Evolutionary conservation across 2,888 invertebrate genomes (phyloP), one percentile per base, ranked within the genome.

Genomic region (Caenorhabditis uteleia): DNA sequence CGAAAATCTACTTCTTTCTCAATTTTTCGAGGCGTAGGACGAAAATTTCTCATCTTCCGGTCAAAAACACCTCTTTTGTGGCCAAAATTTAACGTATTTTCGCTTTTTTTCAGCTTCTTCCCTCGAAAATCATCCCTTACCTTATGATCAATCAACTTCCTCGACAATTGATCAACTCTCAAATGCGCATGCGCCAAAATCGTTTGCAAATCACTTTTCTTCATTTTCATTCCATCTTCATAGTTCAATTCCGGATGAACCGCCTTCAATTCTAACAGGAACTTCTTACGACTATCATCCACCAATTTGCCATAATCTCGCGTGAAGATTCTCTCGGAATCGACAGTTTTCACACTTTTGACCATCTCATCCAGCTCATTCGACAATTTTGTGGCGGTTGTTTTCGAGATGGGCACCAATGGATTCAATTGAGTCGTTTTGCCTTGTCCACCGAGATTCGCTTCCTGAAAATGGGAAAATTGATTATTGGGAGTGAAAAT

Each of bases 181-280:
- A 89, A 87, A 79, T 90, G 91, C 42, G 91, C 90, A 79, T 91
- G 90, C 38, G 90, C 86, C 21, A 92, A 88, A 79, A 92, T 89
- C 27, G 91, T 85, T 84, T 91, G 91, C 74, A 91, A 85, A 70
- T 91, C 89, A 6, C 88, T 87, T 40, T 64, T 61, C 43, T 70
- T 70, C 46, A 68, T 33, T 33, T 61, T 56, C 26, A 45, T 55
- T 50, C 57, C 65, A n/a, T 61, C 51, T 26, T 65, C 65, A 10
- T 51, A 58, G 29, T 59, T 39, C 40, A 58, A 23, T 38, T 42
- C 38, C 33, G 40, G 38, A 40, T 27, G 47, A 18, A 44, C 25
- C 5, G 36, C 55, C 34, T 61, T 55, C 40, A 70, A 42, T 21
- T 70, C 70, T 23, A 60, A 34, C 34, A 59, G 39, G 38, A 70